Percentiles rank a stretch among this genome's conserved stretches.
These are phyloP conservation scores for Melanostoma scalare DNA, from an alignment of 2,888 invertebrate genomes.

Conservation along the genomic window DNA sequence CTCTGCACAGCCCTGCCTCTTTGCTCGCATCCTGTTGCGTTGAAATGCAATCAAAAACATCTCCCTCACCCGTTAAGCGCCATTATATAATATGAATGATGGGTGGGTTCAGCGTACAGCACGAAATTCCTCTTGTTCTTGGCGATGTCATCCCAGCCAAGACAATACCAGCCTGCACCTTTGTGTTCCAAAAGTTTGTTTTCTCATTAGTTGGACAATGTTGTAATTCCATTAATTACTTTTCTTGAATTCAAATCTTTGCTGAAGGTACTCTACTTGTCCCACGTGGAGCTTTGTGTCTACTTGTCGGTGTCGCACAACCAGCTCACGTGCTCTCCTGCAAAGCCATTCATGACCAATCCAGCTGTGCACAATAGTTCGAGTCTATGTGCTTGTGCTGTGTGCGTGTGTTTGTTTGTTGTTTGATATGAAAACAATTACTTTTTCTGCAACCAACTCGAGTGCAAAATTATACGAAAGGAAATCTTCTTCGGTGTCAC, in stretches of 20 bases:
- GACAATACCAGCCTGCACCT: not conserved
- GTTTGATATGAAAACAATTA: slow-evolving; percentile 65
- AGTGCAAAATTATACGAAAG: slow-evolving; percentile 53
- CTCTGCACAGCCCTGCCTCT: too few relatives aligned
- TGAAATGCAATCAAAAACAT: too few relatives aligned
- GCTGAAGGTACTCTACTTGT: not conserved
- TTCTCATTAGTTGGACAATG: slow-evolving; percentile 59
- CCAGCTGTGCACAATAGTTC: slow-evolving; percentile 49
- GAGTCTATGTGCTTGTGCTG: slow-evolving; percentile 12
- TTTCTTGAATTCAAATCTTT: slow-evolving; percentile 42
- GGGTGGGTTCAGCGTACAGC: too few relatives aligned
- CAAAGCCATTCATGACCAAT: slow-evolving; percentile 27
- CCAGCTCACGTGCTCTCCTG: slow-evolving; percentile 46
- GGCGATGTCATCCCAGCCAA: not conserved
- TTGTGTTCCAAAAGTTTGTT: slow-evolving; percentile 21
- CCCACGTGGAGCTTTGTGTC: slow-evolving; percentile 12
- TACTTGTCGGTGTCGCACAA: slow-evolving; percentile 22
- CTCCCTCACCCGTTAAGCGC: too few relatives aligned
- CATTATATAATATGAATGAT: too few relatives aligned
- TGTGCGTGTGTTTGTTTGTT: not conserved
- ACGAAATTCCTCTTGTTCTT: too few relatives aligned
- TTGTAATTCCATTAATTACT: slow-evolving; percentile 67
- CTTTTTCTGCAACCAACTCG: slow-evolving; percentile 47
- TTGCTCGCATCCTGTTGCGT: too few relatives aligned
- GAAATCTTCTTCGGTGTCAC: slow-evolving; percentile 45